Base-by-base conservation (phyloP, 2,888 invertebrate genomes). In the Diplolepis rosae region DNA sequence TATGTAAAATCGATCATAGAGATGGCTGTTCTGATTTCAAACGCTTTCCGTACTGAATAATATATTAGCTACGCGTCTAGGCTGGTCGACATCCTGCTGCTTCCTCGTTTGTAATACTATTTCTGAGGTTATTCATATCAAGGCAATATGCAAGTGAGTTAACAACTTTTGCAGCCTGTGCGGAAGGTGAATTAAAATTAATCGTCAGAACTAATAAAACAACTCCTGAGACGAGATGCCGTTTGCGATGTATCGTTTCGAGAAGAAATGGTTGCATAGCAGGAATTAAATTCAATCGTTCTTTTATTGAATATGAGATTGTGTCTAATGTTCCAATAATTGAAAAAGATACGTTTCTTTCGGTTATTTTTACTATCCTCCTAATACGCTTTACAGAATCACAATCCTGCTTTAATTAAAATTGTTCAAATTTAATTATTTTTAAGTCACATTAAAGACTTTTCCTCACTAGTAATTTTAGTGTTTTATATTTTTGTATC, bases 81-180 rank as follows among this genome's bases (percentile, higher is more conserved):
- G 2, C 56, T 22, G 35, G 22, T 56, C 56, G 35, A 56, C 35
- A 56, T 56, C 56, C 35, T 56, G 56, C 56, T 56, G 56, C 32
- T 35, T 35, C 56, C 13, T 56, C 32, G 35, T 35, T 54, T 51
- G 27, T 27, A n/a, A n/a, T 51, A n/a, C 24, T 51, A 15, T 11
- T 42, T 42, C 15, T n/a, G n/a, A n/a, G n/a, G 15, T 42, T 1
- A 6, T 15, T 42, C 42, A 2, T 42, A 42, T 42, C 15, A 15
- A 42, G 15, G 42, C 42, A 42, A 15, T 42, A 15, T 42, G 13
- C 15, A 42, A 42, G 42, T 42, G 42, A 42, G 42, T 42, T 42
- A 42, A 15, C 42, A 42, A 42, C 42, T 42, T n/a, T 42, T 42
- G 42, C 42, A 2, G 15, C 15, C 42, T 42, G 1, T 42, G 15